Base-by-base conservation (phyloP, 2,797 vertebrate genomes). In the Salmo trutta region DNA sequence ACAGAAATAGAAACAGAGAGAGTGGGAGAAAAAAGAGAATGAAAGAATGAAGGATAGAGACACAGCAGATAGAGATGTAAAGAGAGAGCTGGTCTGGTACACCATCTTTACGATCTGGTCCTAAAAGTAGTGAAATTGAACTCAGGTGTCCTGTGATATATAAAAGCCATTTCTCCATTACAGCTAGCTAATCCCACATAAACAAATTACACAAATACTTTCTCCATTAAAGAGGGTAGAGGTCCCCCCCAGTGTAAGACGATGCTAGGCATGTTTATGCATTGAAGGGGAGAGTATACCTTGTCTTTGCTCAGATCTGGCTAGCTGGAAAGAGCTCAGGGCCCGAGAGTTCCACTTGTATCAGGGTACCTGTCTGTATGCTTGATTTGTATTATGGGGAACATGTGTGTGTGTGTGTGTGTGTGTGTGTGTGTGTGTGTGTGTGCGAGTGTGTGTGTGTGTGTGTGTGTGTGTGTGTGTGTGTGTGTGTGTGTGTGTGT, bases 171-270 rank as follows among this genome's bases (percentile, higher is more conserved):
- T 93, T 90, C 82, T 88, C 84, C 88, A 92, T 93, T 92, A 91
- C 82, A 82, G 79, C 84, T 76, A 79, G 72, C 84, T 88, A 91
- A 91, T 90, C 85, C 85, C 81, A 86, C 84, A 80, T 93, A 93
- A 94, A 95, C 88, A 94, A 93, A 93, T 93, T 91, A 91, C 83
- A 90, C 86, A 81, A 93, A 92, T 90, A 89, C 90, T 89, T 92
- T 92, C 82, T 87, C 88, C 82, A 88, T 88, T 88, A 88, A 90
- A 91, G 75, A 90, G 79, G n/a, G 73, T 78, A 82, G 84, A 77
- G 81, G 83, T 82, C 79, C 52, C 12, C 19, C 77, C 87, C 83
- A 84, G 82, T 86, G 91, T 87, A 94, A 94, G 86, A 75, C 33
- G 91, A 93, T 88, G 69, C 41, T 47, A 77, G 69, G 75, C 83